Conservation (phyloP, 2,888 invertebrate species). For the Clanis bilineata region DNA sequence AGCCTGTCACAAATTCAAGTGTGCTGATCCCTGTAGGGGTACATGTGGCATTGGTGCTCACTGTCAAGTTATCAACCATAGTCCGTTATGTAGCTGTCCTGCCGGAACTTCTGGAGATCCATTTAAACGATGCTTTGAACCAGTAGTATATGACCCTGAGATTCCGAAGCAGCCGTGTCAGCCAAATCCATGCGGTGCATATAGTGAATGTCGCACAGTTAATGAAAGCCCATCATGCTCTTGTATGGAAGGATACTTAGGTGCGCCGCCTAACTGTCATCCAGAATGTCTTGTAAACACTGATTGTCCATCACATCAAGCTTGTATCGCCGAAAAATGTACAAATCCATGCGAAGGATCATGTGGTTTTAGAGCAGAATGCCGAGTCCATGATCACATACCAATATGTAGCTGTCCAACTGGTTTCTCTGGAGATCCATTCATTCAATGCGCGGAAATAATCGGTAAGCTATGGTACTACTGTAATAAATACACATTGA, state of each 20-base stretch:
- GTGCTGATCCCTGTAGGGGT: constrained; percentile 89
- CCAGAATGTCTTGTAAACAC: constrained; percentile 92
- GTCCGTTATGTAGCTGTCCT: constrained; percentile 89
- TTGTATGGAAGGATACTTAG: constrained; percentile 87
- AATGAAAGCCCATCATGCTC: constrained; percentile 90
- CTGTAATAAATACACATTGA: too few species aligned
- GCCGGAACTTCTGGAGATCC: constrained; percentile 85
- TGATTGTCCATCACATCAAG: constrained; percentile 89
- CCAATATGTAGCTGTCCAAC: constrained; percentile 90
- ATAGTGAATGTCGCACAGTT: constrained; percentile 88
- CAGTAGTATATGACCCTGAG: constrained; percentile 40
- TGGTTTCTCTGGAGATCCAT: constrained; percentile 90
- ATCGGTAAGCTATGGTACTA: constrained; percentile 64
- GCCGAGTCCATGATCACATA: constrained; percentile 91
- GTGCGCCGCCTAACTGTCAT: constrained; percentile 90
- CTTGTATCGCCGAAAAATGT: constrained; percentile 92
- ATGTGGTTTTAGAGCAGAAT: constrained; percentile 89
- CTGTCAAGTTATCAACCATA: constrained; percentile 90
- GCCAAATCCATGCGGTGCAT: constrained; percentile 91
- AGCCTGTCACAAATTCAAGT: constrained; percentile 90
- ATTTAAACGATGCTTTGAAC: constrained; percentile 80
- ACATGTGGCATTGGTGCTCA: constrained; percentile 87
- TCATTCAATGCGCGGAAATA: constrained; percentile 86
- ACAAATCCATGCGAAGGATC: constrained; percentile 91
- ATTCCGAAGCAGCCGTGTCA: constrained; percentile 83